These are phyloP conservation scores for Xiphophorus couchianus DNA, from an alignment of 2,113 vertebrate genomes.

Conservation along the genomic window DNA sequence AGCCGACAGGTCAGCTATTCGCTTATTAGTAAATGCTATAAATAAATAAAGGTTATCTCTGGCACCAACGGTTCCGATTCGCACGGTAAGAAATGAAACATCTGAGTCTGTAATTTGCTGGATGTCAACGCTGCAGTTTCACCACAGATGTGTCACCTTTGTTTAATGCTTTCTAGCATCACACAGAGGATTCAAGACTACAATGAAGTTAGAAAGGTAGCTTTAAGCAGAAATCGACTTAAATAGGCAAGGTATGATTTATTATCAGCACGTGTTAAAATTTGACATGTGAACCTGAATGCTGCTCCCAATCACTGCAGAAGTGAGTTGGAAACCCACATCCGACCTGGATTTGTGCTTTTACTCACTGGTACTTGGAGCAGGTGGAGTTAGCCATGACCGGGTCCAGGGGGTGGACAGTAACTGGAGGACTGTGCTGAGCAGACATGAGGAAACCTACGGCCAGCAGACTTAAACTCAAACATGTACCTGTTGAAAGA, in stretches of 20 bases:
- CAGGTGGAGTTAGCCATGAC: slow-evolving; percentile 87
- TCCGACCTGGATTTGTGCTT: neutral
- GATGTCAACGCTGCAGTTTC: neutral
- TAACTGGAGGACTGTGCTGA: slow-evolving; percentile 90
- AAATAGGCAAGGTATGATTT: neutral
- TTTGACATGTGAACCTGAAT: neutral
- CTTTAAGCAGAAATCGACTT: no score
- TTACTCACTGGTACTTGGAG: slow-evolving; percentile 88
- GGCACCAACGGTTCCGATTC: neutral
- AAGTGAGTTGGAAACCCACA: neutral
- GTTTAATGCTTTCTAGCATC: neutral
- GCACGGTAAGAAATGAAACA: neutral
- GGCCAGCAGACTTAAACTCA: slow-evolving; percentile 90
- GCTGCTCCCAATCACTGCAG: neutral
- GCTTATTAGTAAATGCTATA: neutral
- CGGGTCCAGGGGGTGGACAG: slow-evolving; percentile 85
- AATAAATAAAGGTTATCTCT: neutral
- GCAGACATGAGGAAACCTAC: slow-evolving; percentile 93
- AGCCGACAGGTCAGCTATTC: neutral
- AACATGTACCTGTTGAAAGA: slow-evolving; percentile 83
- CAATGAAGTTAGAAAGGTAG: no score
- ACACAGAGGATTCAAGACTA: no score
- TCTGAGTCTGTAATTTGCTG: neutral
- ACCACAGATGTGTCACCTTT: neutral
- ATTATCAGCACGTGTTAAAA: neutral